Percentiles rank a stretch among this genome's conserved stretches.
Conservation (phyloP, 2,113 vertebrate genomes). For the Otocyon megalotis region DNA sequence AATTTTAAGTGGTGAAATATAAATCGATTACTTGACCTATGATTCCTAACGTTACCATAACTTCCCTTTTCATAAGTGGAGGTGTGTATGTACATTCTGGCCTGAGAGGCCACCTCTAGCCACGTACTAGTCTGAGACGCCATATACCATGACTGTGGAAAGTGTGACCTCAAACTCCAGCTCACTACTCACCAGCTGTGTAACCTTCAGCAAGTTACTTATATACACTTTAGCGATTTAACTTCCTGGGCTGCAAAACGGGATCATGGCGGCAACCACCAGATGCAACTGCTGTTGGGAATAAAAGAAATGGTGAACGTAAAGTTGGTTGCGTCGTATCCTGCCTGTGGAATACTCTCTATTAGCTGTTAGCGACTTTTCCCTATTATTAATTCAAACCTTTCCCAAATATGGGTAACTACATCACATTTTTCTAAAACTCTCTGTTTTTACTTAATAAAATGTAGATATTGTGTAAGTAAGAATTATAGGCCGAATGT, state of each 20-base stretch:
- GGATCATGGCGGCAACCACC: not conserved
- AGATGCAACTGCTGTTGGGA: not conserved
- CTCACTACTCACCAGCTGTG: not conserved
- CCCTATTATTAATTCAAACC: not conserved
- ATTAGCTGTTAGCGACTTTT: not conserved
- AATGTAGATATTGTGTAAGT: not conserved
- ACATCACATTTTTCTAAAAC: slow-evolving; percentile 3
- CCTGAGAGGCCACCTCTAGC: not conserved
- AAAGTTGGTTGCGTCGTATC: not conserved
- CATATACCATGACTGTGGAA: not conserved
- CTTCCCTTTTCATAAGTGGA: not conserved
- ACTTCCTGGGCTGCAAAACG: not conserved
- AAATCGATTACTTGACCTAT: not conserved
- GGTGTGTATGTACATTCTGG: not conserved
- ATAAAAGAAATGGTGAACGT: not conserved
- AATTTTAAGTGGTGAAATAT: not conserved
- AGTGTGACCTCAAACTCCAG: not conserved
- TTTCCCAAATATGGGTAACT: slow-evolving; percentile 8
- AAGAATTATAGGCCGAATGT: not conserved
- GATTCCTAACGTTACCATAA: not conserved
- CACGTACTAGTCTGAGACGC: not conserved
- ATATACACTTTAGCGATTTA: not conserved
- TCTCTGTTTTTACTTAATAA: not conserved
- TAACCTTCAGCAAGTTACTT: not conserved
- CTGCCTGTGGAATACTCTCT: not conserved